A percentile compares a stretch with the other conserved stretches of the same genome.
These are phyloP conservation scores for Zosterops pallidus DNA, from an alignment of 2,113 vertebrate genomes.

Conservation along the genomic window DNA sequence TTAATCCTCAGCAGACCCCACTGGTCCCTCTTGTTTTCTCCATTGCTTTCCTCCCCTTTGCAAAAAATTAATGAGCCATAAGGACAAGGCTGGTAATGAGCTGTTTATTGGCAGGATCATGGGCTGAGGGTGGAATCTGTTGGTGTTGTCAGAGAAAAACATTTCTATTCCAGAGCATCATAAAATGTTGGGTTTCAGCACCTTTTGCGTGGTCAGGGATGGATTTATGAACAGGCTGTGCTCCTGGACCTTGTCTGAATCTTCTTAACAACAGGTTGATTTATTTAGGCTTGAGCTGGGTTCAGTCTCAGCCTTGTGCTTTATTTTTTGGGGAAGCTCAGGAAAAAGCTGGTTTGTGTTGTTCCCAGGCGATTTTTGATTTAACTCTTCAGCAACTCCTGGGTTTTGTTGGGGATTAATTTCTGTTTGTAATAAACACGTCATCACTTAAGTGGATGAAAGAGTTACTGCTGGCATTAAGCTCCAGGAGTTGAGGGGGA, in stretches of 20 bases:
- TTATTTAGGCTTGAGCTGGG: background rate
- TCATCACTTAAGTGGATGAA: background rate
- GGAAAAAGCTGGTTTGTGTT: rapidly evolving
- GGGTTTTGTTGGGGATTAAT: background rate
- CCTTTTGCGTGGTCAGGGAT: background rate
- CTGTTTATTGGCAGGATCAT: background rate
- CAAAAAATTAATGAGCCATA: constrained; percentile 16
- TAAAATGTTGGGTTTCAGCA: background rate
- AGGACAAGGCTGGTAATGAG: constrained; percentile 23
- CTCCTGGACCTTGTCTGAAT: background rate
- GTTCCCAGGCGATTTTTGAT: background rate
- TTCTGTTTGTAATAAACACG: background rate
- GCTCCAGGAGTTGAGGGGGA: background rate
- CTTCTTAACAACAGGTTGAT: background rate
- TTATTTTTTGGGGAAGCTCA: background rate
- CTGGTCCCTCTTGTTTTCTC: background rate
- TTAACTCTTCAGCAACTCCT: background rate
- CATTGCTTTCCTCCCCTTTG: background rate
- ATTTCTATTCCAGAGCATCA: background rate
- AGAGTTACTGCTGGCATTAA: background rate
- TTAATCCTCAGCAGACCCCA: background rate
- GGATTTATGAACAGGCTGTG: constrained; percentile 7
- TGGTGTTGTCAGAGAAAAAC: background rate
- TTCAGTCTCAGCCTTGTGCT: background rate
- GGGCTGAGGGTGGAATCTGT: background rate